Percentiles rank a stretch among this genome's conserved stretches.
These are phyloP conservation scores for Caenorhabditis wallacei DNA, from an alignment of 2,888 invertebrate species.

Conservation along the genomic window DNA sequence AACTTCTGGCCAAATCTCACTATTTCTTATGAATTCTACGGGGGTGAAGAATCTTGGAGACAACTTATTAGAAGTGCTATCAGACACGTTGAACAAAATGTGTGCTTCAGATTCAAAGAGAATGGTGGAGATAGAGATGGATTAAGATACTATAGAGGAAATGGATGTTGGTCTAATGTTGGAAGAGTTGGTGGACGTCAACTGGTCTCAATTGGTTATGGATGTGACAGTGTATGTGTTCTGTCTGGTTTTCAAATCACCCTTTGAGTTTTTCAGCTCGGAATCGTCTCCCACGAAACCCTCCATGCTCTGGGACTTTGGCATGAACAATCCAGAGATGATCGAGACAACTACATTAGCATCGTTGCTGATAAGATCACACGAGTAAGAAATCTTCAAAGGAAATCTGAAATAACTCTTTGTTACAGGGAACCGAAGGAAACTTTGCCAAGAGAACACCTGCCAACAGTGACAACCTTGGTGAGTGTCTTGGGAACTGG, in stretches of 20 bases:
- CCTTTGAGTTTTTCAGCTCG: constrained; percentile 70
- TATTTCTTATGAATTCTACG: constrained; percentile 76
- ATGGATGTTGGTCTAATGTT: constrained; percentile 81
- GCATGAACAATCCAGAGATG: constrained; percentile 82
- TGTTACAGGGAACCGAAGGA: constrained; percentile 78
- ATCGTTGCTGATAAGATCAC: constrained; percentile 76
- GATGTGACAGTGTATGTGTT: constrained; percentile 79
- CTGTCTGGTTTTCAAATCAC: too few relatives aligned
- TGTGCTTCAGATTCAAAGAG: constrained; percentile 79
- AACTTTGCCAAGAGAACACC: constrained; percentile 82
- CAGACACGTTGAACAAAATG: constrained; percentile 77
- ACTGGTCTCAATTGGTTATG: constrained; percentile 79
- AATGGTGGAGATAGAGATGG: constrained; percentile 73
- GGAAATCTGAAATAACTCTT: background rate
- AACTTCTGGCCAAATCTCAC: constrained; percentile 77
- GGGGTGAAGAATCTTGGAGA: constrained; percentile 74
- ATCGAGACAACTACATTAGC: constrained; percentile 77
- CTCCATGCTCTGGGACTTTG: constrained; percentile 80
- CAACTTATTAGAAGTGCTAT: constrained; percentile 75
- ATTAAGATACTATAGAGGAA: constrained; percentile 72
- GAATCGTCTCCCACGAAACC: constrained; percentile 79
- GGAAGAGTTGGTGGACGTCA: constrained; percentile 79
- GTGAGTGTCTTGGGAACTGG: constrained; percentile 36
- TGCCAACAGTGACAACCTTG: constrained; percentile 79
- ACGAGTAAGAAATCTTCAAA: constrained; percentile 58